Conservation (phyloP, 2,113 vertebrate species). For the Mugil cephalus region DNA sequence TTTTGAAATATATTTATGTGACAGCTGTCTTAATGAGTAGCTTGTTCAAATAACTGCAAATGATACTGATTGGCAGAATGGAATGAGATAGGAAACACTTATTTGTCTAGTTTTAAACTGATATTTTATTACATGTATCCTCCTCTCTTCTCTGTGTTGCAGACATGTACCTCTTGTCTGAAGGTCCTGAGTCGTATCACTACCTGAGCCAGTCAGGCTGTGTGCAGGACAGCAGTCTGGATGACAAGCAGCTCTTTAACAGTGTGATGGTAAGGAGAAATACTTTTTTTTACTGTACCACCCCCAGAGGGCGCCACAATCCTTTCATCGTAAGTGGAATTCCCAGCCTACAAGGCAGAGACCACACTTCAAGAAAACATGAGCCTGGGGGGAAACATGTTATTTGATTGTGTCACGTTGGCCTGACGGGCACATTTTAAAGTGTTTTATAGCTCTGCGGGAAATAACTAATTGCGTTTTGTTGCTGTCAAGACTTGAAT, state of each 20-base stretch:
- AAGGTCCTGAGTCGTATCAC: constrained; percentile 85
- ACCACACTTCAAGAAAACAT: background rate
- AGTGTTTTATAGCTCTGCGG: background rate
- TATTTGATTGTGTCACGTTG: constrained; percentile 4
- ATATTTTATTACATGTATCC: background rate
- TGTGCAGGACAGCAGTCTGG: constrained; percentile 85
- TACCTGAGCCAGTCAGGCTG: constrained; percentile 93
- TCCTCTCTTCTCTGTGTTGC: constrained; percentile 49
- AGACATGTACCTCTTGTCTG: constrained; percentile 88
- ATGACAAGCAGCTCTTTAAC: constrained; percentile 88
- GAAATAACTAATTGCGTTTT: background rate
- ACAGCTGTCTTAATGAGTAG: too few relatives aligned
- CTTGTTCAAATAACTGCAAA: too few relatives aligned
- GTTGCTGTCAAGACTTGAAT: background rate
- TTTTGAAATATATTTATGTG: too few relatives aligned
- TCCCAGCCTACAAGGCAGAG: background rate
- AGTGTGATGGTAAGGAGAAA: constrained; percentile 89
- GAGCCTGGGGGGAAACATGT: background rate
- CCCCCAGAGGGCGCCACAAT: constrained; percentile 68
- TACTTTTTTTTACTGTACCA: background rate
- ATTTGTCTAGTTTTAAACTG: too few relatives aligned
- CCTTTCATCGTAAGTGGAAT: background rate
- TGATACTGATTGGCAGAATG: too few relatives aligned
- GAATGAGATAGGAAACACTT: too few relatives aligned
- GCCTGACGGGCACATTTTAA: background rate